Base-by-base conservation (phyloP, 2,888 invertebrate species). In the Megaustenia siamemsis region DNA sequence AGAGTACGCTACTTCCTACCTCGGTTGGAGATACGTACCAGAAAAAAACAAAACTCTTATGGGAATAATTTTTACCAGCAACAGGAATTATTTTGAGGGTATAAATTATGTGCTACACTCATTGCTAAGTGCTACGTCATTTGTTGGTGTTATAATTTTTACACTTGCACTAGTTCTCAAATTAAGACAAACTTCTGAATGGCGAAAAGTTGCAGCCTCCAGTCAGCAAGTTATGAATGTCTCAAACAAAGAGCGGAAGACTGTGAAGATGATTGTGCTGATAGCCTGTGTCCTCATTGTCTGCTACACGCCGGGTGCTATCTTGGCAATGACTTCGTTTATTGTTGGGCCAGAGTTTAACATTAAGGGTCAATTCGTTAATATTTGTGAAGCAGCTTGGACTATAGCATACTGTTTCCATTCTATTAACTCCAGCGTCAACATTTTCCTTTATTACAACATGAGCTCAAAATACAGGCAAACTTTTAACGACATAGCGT, bases 391-490 rank as follows among this genome's bases (percentile, higher is more conserved):
- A 21, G 35, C n/a, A 8, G 49, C n/a, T 0, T 80, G 80, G 80
- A 53, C 69, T 6, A 38, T 80, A 6, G 56, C 40, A 10, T 80
- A 12, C n/a, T 1, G 10, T 0, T 69, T 32, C 35, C 49, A 80
- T n/a, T 35, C 68, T 24, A 32, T 56, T 8, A 80, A 80, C 28
- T 69, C 68, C 6, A 69, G 68, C 24, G 40, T 80, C 21, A 80
- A 80, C 24, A 80, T 80, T 43, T 68, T 80, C 38, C 6, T 80
- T 4, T 80, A 80, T n/a, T 69, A 69, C 18, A 45, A 53, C 4
- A 80, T 80, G 80, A 80, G 80, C 32, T 69, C 80, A 3, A 80
- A 80, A 21, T 80, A 69, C 69, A 77, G 8, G 40, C 38, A 77
- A 0, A 77, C 56, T 3, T 77, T 77, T 77, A 12, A 63, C 3